Evolutionary conservation across 2,797 vertebrate species (phyloP).

Genomic region (Calcarius lapponicus): DNA sequence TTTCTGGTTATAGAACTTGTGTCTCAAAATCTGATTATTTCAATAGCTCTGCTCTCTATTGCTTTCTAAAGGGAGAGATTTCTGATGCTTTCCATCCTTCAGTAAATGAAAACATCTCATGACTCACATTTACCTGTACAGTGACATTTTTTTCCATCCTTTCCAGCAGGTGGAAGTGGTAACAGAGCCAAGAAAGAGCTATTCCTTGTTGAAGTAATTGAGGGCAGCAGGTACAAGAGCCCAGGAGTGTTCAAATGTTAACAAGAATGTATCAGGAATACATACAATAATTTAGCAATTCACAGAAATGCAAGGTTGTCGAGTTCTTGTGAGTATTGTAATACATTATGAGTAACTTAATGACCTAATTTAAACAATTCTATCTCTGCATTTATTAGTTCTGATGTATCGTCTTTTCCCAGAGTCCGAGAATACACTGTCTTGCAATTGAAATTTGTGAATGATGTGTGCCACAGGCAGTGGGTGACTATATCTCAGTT

Average conservation of each 20-base stretch:
- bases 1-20: background rate
- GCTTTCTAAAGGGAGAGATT: slow-evolving; percentile 40
- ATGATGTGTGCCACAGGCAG: background rate
- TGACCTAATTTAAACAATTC: slow-evolving; percentile 44
- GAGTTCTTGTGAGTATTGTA: background rate
- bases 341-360: slow-evolving; percentile 25
- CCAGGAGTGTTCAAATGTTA: slow-evolving; percentile 55
- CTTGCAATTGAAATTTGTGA: background rate
- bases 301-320: background rate
- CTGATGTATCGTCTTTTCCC: slow-evolving; percentile 4
- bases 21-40: background rate
- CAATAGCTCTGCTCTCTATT: background rate
- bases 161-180: slow-evolving; percentile 30
- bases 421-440: background rate
- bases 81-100: slow-evolving; percentile 22
- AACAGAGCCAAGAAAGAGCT: slow-evolving; percentile 56
- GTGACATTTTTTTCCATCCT: slow-evolving; percentile 6
- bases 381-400: slow-evolving; percentile 31
- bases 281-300: slow-evolving; percentile 31
- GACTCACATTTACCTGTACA: slow-evolving; percentile 27
- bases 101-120: slow-evolving; percentile 31
- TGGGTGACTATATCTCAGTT: background rate
- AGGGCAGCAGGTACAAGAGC: slow-evolving; percentile 69
- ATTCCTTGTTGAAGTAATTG: slow-evolving; percentile 66
- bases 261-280: slow-evolving; percentile 53